phyloP scores from a whole-genome alignment of 2,113 vertebrate genomes.

The Scatophagus argus region DNA sequence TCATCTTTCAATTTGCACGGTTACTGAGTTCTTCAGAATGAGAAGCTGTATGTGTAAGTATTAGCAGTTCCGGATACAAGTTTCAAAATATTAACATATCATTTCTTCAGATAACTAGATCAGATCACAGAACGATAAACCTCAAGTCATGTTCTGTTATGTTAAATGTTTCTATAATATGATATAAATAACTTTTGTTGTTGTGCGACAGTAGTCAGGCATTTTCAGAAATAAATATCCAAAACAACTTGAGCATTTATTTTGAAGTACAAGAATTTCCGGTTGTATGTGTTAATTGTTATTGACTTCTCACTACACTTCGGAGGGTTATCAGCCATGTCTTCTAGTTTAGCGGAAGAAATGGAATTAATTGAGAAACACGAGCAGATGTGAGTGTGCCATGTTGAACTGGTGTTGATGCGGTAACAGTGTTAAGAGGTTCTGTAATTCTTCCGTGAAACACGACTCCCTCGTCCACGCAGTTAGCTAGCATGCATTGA shows the following conservation, averaged over 20 bases:
- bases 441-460: background rate
- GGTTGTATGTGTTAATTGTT: rapidly evolving
- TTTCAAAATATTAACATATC: constrained; percentile 9
- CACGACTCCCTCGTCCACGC: too few relatives aligned
- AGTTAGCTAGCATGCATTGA: background rate
- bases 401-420: background rate
- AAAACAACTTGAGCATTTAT: background rate
- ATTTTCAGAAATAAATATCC: background rate
- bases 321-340: background rate
- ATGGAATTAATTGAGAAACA: constrained; percentile 84
- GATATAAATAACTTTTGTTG: background rate
- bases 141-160: background rate
- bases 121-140: background rate
- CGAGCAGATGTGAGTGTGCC: constrained; percentile 88
- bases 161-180: too few relatives aligned
- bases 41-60: background rate
- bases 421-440: background rate
- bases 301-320: background rate
- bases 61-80: background rate
- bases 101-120: background rate
- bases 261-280: background rate
- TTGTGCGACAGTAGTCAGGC: too few relatives aligned
- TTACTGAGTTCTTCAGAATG: background rate
- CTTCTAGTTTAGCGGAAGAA: constrained; percentile 66
- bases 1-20: background rate